Evolutionary conservation across 2,113 vertebrate genomes (phyloP).

Genomic region (Glaucidium brasilianum): DNA sequence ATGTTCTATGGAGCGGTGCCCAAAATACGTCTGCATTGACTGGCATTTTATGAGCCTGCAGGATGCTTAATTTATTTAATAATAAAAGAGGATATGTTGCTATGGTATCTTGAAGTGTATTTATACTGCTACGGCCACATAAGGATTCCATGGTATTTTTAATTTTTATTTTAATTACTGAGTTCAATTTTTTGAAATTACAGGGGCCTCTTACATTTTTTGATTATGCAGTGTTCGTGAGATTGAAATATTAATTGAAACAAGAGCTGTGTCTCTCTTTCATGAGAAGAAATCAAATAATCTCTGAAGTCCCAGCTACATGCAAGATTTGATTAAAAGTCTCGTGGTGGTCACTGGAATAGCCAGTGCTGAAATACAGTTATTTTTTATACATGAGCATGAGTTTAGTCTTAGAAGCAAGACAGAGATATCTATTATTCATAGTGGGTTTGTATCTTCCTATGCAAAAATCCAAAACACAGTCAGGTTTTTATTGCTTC

Average conservation of each 20-base stretch:
- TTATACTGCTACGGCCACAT: background rate
- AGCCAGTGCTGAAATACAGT: background rate
- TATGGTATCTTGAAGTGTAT: conserved; percentile 19
- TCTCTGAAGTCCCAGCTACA: conserved; percentile 9
- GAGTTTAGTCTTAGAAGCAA: background rate
- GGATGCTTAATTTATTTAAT: conserved; percentile 50
- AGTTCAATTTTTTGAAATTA: conserved; percentile 20
- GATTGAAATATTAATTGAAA: conserved; percentile 66
- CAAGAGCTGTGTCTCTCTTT: conserved; percentile 21
- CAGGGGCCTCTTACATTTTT: background rate
- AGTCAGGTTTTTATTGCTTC: background rate
- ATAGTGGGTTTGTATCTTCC: background rate
- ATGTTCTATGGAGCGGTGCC: background rate
- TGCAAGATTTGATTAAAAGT: conserved; percentile 58
- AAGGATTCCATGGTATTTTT: conserved; percentile 50
- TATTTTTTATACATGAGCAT: background rate
- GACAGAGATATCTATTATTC: background rate
- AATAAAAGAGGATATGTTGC: conserved; percentile 28
- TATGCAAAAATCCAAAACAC: background rate
- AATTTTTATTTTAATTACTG: conserved; percentile 61
- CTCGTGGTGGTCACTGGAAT: background rate
- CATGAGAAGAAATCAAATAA: conserved; percentile 42
- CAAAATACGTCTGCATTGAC: background rate
- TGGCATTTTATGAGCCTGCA: conserved; percentile 36
- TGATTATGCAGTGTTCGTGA: conserved; percentile 32